Conservation (phyloP, 2,797 vertebrate genomes). For the Melanotaenia boesemani region DNA sequence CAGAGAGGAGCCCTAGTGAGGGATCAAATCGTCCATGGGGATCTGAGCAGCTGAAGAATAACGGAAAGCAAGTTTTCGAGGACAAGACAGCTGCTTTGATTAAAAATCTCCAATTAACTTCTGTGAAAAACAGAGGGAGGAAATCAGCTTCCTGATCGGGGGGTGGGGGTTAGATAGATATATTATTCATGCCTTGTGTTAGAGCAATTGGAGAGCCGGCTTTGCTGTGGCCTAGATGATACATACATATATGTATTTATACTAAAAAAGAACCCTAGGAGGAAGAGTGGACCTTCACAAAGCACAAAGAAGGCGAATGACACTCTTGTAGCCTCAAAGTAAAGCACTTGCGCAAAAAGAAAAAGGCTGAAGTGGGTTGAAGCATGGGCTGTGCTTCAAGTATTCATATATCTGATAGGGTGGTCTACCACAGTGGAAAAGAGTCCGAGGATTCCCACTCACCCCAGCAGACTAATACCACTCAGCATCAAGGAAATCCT, state of each 20-base stretch:
- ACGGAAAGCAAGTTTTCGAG: constrained; percentile 70
- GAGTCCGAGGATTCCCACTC: constrained; percentile 93
- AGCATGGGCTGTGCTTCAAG: constrained; percentile 99
- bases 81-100: constrained; percentile 70
- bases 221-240: constrained; percentile 78
- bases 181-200: constrained; percentile 82
- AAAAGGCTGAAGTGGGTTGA: constrained; percentile 84
- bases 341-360: constrained; percentile 74
- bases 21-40: constrained; percentile 62
- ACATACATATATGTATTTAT: constrained; percentile 50
- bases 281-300: constrained; percentile 62
- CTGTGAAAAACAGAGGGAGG: constrained; percentile 78
- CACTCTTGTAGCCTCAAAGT: constrained; percentile 72
- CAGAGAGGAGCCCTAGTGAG: constrained; percentile 65
- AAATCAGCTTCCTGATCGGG: constrained; percentile 83
- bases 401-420: constrained; percentile 95
- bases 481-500: constrained; percentile 90
- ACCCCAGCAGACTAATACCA: constrained; percentile 91
- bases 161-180: constrained; percentile 63
- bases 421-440: constrained; percentile 92
- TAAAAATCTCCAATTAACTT: constrained; percentile 77
- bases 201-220: constrained; percentile 72
- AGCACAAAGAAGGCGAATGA: constrained; percentile 64
- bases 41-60: constrained; percentile 68
- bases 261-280: constrained; percentile 36